Evolutionary conservation across 2,888 invertebrate species (phyloP).

Genomic region (Zonitis immaculata): DNA sequence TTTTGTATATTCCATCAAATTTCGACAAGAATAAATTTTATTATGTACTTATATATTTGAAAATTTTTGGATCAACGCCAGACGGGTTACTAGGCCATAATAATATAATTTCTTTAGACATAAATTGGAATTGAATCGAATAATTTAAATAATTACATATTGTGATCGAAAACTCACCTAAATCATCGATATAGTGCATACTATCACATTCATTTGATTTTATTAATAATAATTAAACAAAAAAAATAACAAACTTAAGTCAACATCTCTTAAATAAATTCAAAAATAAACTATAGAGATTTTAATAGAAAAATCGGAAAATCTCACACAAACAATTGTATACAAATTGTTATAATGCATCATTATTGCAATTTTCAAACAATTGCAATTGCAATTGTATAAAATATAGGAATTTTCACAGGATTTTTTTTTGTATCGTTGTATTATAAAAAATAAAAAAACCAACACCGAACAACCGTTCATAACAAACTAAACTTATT

Average conservation of each 20-base stretch:
- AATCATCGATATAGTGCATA: slow-evolving; percentile 15
- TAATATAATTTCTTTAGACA: slow-evolving; percentile 4
- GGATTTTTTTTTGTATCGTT: too few species aligned
- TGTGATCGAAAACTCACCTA: slow-evolving; percentile 13
- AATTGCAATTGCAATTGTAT: too few species aligned
- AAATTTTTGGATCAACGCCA: slow-evolving; percentile 12
- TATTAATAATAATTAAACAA: neutral
- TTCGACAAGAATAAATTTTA: neutral
- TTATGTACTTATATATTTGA: neutral
- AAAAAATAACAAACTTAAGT: neutral
- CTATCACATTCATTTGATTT: slow-evolving; percentile 9
- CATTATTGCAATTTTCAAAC: too few species aligned
- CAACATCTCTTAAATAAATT: neutral
- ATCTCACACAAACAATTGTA: too few species aligned
- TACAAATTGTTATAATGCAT: too few species aligned
- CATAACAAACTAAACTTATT: neutral
- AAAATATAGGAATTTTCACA: too few species aligned
- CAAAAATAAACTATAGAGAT: neutral
- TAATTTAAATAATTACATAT: too few species aligned
- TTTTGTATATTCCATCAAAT: neutral
- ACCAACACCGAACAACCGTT: neutral
- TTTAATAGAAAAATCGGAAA: neutral
- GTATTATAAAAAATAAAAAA: too few species aligned
- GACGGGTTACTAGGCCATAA: slow-evolving; percentile 14
- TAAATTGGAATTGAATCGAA: neutral